These are phyloP conservation scores for Nycticorax nycticorax DNA, from an alignment of 2,113 vertebrate genomes.

Conservation along the genomic window DNA sequence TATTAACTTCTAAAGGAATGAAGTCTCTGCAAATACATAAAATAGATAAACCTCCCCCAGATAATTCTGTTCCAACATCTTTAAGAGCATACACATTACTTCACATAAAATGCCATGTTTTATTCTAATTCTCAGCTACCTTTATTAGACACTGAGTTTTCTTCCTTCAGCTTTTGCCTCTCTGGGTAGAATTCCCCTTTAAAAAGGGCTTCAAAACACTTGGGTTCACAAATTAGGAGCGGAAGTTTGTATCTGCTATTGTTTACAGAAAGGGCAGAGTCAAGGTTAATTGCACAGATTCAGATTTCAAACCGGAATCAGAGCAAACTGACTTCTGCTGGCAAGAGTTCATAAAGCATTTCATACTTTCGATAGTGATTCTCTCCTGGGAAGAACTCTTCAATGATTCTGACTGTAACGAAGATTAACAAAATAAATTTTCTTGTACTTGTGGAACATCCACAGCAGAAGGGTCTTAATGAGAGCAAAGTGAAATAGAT, in stretches of 20 bases:
- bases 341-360: not conserved
- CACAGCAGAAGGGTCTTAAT: not conserved
- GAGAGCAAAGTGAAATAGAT: not conserved
- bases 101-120: not conserved
- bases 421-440: not conserved
- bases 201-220: not conserved
- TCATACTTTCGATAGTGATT: not conserved
- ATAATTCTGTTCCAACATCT: not conserved
- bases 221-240: not conserved
- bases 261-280: not conserved
- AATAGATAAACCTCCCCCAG: not conserved
- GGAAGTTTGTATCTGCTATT: not conserved
- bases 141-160: not conserved
- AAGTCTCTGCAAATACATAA: not conserved
- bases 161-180: not conserved
- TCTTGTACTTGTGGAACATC: not conserved
- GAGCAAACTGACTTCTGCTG: not conserved
- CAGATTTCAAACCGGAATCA: not conserved
- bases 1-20: not conserved
- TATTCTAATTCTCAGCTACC: not conserved
- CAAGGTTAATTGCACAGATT: constrained; percentile 31
- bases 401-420: not conserved
- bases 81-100: not conserved
- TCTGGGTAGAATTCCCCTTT: not conserved
- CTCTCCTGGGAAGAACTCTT: not conserved